Base-by-base conservation (phyloP, 2,888 invertebrate genomes). In the Caenorhabditis zanzibari region DNA sequence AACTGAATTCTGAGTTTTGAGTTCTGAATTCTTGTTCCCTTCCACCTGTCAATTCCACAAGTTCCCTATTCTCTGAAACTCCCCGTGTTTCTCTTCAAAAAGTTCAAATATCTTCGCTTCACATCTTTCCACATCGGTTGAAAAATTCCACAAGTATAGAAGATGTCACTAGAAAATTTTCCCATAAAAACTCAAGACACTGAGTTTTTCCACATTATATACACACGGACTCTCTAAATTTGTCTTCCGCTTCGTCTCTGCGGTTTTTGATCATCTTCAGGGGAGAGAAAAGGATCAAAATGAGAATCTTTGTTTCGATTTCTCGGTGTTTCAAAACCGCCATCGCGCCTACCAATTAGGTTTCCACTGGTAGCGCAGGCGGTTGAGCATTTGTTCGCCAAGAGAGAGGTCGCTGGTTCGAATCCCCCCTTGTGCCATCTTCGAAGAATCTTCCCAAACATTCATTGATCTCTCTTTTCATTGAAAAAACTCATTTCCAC, bases 91-190 rank as follows among this genome's bases (percentile, higher is more conserved):
- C n/a, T 49, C 19, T 19, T 1, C 10, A 52, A 22, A 52, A 32
- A 59, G 59, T 59, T 59, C 59, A 63, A 63, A 47, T 44, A 64
- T 64, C 44, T 64, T 1, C 24, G 16, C 32, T 64, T 19, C 26
- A n/a, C 49, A 32, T 66, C 28, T 66, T 66, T 66, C 66, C 66
- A 66, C 66, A 28, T 52, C 66, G 66, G 52, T 66, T 66, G n/a
- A 47, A 19, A 14, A 52, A 28, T 61, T 41, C 38, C 16, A 58
- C 26, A 7, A 10, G 35, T 9, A n/a, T n/a, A 58, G 35, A 41
- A 54, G 63, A 74, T 75, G 56, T 66, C 64, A 44, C 44, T 74
- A 35, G 47, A 19, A 59, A 56, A 75, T 41, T 68, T 47, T 54
- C 58, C 32, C 74, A 75, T 64, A 75, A 66, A 75, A 75, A 49